phyloP scores from a whole-genome alignment of 2,888 invertebrate genomes.

The Melieria omissa region DNA sequence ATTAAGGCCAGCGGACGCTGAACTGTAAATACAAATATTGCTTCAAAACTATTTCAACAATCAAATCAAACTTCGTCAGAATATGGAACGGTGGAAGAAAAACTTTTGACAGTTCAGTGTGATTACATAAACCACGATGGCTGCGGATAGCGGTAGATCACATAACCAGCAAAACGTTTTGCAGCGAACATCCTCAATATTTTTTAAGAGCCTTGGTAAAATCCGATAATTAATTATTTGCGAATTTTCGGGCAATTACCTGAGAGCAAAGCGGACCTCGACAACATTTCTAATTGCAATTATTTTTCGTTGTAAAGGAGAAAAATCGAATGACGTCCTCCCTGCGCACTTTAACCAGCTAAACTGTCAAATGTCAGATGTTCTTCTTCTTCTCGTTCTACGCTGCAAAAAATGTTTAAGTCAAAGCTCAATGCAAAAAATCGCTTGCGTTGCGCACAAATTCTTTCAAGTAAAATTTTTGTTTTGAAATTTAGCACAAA shows the following conservation, averaged over 20 bases:
- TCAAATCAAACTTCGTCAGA: constrained; percentile 39
- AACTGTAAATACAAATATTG: constrained; percentile 47
- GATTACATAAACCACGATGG: constrained; percentile 64
- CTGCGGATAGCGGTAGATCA: constrained; percentile 31
- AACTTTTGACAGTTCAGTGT: constrained; percentile 48
- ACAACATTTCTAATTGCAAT: constrained; percentile 72
- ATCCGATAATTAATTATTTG: constrained; percentile 28
- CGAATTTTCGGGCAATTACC: constrained; percentile 67
- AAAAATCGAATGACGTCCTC: constrained; percentile 22
- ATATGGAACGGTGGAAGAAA: constrained; percentile 33
- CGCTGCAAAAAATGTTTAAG: too few relatives aligned
- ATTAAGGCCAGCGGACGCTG: constrained; percentile 66
- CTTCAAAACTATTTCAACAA: neutral
- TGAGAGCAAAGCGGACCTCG: constrained; percentile 76
- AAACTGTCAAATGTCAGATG: constrained; percentile 12
- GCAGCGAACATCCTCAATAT: neutral
- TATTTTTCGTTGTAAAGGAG: constrained; percentile 53
- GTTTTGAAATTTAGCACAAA: too few relatives aligned
- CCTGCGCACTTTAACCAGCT: constrained; percentile 7
- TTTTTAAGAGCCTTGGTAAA: neutral
- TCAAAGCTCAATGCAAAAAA: too few relatives aligned
- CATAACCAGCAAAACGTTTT: constrained; percentile 14
- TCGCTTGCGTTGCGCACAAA: too few relatives aligned
- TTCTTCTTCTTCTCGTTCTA: neutral
- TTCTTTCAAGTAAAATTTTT: too few relatives aligned